Percentiles rank a stretch among this genome's conserved stretches.
These are phyloP conservation scores for Otolemur crassicaudatus DNA, from an alignment of 2,797 vertebrate species.

Conservation along the genomic window DNA sequence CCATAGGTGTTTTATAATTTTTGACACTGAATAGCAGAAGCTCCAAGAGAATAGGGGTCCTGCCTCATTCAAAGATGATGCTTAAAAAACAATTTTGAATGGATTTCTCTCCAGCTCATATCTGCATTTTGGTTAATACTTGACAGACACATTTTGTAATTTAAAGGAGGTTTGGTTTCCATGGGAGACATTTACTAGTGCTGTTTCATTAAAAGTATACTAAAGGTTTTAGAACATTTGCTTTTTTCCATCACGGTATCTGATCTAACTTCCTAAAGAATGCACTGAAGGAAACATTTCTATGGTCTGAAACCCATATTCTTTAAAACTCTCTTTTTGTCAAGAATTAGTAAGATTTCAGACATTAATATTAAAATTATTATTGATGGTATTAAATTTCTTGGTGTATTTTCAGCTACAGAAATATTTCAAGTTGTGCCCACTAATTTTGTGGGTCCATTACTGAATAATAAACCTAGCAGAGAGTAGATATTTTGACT, in stretches of 20 bases:
- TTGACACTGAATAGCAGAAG: neutral
- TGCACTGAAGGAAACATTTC: neutral
- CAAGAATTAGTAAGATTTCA: neutral
- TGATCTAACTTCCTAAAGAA: neutral
- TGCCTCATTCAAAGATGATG: neutral
- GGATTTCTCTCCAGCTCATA: neutral
- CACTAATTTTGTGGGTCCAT: slow-evolving; percentile 10
- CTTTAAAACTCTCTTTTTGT: neutral
- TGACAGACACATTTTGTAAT: neutral
- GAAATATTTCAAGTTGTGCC: neutral
- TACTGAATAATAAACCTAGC: neutral
- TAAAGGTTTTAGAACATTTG: neutral
- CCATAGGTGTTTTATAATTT: neutral
- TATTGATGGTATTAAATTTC: slow-evolving; percentile 6
- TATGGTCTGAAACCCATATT: neutral
- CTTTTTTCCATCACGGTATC: neutral
- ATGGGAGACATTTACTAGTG: neutral
- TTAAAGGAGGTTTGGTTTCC: neutral
- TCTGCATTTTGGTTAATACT: slow-evolving; percentile 16
- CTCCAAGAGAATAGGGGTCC: neutral
- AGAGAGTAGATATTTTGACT: neutral
- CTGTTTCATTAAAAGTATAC: neutral
- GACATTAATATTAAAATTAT: neutral
- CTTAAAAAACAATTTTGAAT: neutral
- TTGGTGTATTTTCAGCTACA: neutral